Base-by-base conservation (phyloP, 2,797 vertebrate species). In the Acanthiza pusilla region DNA sequence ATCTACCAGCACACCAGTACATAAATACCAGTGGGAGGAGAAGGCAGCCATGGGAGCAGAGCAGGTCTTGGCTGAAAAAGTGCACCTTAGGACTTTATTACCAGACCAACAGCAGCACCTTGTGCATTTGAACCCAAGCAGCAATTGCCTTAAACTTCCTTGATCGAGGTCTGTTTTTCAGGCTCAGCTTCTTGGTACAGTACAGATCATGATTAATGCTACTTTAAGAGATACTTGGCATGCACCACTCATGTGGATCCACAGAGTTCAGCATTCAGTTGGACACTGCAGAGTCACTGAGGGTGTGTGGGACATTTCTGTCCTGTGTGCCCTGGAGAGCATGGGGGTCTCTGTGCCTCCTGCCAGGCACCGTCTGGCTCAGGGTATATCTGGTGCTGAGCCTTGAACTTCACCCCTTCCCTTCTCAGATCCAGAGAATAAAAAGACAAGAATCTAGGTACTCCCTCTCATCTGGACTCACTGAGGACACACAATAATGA, bases 181-280 rank as follows among this genome's bases (percentile, higher is more conserved):
- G n/a, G 16, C 25, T 75, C 12, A 63, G 8, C 14, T 36, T 5
- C 43, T 70, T 55, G 60, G 13, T 4, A 0, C 17, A 25, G 25
- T 10, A 18, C 8, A 5, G 8, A 5, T 62, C 21, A 72, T 66
- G 27, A n/a, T 58, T 74, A 40, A 40, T 30, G 19, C 9, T 79
- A 11, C 51, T 68, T 55, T 54, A 38, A 58, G 32, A 67, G 9
- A 16, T 18, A 32, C 14, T 60, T 58, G 23, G 11, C 6, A 14
- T n/a, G 20, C 3, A 16, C 1, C 1, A 9, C 13, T n/a, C 17
- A 6, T 1, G 1, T 32, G 20, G 9, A 58, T 36, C 30, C 36
- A 10, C 2, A 3, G 19, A 54, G 7, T 5, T 1, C 2, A 43
- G 36, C 29, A 36, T 29, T 19, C 71, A 38, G 22, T 51, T 30